Evolutionary conservation across 2,888 invertebrate species (phyloP).

Genomic region (Drosophila histrio): DNA sequence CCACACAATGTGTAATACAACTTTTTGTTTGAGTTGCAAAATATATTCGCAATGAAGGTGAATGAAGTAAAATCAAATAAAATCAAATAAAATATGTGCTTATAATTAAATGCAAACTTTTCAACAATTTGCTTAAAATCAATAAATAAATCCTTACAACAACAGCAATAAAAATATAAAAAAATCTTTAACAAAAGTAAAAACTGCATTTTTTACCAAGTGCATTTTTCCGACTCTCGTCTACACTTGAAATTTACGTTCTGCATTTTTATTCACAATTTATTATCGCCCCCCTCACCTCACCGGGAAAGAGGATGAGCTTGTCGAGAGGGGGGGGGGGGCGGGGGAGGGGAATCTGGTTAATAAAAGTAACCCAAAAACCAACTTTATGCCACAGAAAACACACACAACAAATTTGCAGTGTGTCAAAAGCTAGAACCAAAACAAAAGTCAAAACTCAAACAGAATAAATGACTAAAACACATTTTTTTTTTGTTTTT

Average conservation of each 20-base stretch:
- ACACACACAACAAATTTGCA: slow-evolving; percentile 12
- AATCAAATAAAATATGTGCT: slow-evolving; percentile 9
- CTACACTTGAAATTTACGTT: slow-evolving; percentile 23
- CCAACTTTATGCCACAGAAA: background rate
- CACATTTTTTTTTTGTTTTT: too few species aligned
- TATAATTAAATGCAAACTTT: slow-evolving; percentile 24
- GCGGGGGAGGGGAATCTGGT: background rate
- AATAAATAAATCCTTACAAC: slow-evolving; percentile 18
- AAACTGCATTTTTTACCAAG: slow-evolving; percentile 27
- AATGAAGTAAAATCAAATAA: background rate
- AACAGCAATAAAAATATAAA: background rate
- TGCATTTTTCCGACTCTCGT: slow-evolving; percentile 11
- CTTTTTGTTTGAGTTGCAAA: background rate
- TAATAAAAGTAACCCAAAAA: slow-evolving; percentile 5
- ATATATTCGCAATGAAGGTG: slow-evolving; percentile 2
- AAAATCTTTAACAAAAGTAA: background rate
- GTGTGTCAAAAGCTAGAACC: slow-evolving; percentile 4
- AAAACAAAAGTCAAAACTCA: slow-evolving; percentile 7
- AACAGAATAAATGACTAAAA: slow-evolving; percentile 1
- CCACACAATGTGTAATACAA: slow-evolving; percentile 1
- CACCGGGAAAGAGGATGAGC: background rate
- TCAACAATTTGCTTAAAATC: slow-evolving; percentile 27
- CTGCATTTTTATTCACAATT: slow-evolving; percentile 14
- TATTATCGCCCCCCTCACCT: background rate
- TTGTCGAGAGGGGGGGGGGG: too few species aligned